These are phyloP conservation scores for Lytechinus pictus DNA, from an alignment of 35 echinoderm and acorn worm species.

Conservation along the genomic window DNA sequence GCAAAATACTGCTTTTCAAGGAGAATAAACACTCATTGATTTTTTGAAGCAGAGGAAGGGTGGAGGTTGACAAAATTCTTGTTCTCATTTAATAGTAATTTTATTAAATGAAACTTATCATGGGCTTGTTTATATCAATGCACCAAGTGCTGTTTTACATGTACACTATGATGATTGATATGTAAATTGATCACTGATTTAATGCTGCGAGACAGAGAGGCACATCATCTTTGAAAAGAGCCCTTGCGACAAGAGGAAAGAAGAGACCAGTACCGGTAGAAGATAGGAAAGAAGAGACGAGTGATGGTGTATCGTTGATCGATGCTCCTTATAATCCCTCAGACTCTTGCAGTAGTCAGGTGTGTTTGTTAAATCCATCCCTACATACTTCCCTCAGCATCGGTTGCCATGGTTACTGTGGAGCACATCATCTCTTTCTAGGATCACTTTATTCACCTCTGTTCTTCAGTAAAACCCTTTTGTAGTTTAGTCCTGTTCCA, in stretches of 20 bases:
- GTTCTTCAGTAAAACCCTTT: not conserved
- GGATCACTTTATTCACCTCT: not conserved
- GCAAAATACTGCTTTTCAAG: too few relatives aligned
- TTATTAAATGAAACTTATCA: too few relatives aligned
- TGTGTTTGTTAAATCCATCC: not conserved
- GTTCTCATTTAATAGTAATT: not conserved
- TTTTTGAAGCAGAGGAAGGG: not conserved
- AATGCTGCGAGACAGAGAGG: not conserved
- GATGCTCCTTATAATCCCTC: not conserved
- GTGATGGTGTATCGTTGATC: not conserved
- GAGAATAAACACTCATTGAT: not conserved
- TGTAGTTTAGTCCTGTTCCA: not conserved
- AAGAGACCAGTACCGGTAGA: not conserved
- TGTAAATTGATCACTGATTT: not conserved
- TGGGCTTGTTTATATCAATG: not conserved
- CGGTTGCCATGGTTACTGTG: slow-evolving; percentile 16
- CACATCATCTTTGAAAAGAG: not conserved
- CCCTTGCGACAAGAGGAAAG: not conserved
- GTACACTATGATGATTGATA: too few relatives aligned
- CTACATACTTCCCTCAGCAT: not conserved
- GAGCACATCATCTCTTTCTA: not conserved
- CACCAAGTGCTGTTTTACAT: too few relatives aligned
- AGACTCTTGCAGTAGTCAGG: slow-evolving; percentile 2
- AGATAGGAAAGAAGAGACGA: not conserved
- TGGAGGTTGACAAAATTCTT: not conserved